Evolutionary conservation across 1,140 invertebrate genomes (phyloP).

Genomic region (Trissolcus basalis): DNA sequence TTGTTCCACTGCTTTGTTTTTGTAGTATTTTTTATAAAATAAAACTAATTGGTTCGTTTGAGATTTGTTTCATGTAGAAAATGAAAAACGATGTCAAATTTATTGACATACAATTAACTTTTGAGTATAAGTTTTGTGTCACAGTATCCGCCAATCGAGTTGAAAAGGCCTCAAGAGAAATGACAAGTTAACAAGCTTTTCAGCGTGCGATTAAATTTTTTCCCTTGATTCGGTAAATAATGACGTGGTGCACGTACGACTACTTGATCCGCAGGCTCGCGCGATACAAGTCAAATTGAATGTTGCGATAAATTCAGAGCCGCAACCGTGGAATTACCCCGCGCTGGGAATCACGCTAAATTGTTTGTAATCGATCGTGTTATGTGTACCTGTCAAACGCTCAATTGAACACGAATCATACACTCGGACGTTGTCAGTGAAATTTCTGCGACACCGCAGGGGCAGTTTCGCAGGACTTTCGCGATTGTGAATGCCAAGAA

Average conservation of each 20-base stretch:
- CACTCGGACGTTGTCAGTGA: conserved; percentile 1
- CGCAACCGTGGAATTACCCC: conserved; percentile 27
- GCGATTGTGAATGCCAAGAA: conserved; percentile 6
- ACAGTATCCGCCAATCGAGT: no score
- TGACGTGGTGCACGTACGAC: conserved; percentile 6
- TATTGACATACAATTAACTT: no score
- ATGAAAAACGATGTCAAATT: no score
- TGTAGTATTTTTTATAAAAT: no score
- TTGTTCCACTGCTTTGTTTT: no score
- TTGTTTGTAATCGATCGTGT: conserved; percentile 40
- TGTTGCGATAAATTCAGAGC: conserved; percentile 16
- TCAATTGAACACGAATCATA: conserved; percentile 22
- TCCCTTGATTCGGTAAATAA: conserved; percentile 3
- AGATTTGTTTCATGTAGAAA: no score
- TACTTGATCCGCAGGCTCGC: conserved; percentile 7
- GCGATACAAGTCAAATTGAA: conserved; percentile 27
- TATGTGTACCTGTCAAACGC: conserved; percentile 36
- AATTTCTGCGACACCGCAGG: conserved; percentile 19
- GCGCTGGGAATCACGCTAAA: conserved; percentile 23
- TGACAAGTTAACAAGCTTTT: conserved; percentile 14
- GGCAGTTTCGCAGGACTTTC: conserved; percentile 30
- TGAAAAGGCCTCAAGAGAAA: neutral
- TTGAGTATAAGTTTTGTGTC: no score
- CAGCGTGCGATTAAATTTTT: neutral
- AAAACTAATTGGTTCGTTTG: no score